Evolutionary conservation across 2,113 vertebrate species (phyloP).

Genomic region (Bubo scandiacus): DNA sequence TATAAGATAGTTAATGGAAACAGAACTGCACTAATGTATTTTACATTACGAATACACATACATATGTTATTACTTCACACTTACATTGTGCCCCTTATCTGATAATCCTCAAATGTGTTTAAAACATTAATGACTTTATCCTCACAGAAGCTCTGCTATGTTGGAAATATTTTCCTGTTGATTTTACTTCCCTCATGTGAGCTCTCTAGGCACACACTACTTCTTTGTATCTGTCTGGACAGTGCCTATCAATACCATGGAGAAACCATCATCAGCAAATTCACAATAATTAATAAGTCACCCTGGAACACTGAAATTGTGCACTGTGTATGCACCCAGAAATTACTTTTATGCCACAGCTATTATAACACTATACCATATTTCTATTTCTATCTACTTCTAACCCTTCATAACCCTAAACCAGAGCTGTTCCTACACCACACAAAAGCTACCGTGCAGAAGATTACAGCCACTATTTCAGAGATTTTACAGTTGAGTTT

Average conservation of each 20-base stretch:
- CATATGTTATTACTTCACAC: slow-evolving; percentile 50
- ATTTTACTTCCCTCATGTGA: background rate
- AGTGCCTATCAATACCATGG: background rate
- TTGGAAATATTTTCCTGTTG: background rate
- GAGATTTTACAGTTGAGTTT: background rate
- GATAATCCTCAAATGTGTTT: slow-evolving; percentile 49
- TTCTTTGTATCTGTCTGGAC: background rate
- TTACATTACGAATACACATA: slow-evolving; percentile 24
- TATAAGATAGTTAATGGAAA: slow-evolving; percentile 48
- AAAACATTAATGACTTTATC: slow-evolving; percentile 50
- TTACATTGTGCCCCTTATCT: slow-evolving; percentile 39
- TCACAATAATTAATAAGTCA: background rate
- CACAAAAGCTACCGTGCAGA: background rate
- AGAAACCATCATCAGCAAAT: background rate
- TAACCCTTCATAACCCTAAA: background rate
- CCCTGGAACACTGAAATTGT: background rate
- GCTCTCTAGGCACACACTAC: background rate
- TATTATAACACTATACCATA: background rate
- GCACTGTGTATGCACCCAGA: background rate
- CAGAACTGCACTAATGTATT: slow-evolving; percentile 24
- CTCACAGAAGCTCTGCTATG: background rate
- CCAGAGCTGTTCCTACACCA: background rate
- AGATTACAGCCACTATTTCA: background rate
- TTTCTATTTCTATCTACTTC: background rate
- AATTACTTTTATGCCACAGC: background rate